A percentile compares a stretch with the other conserved stretches of the same genome.
Conservation (phyloP, 2,888 invertebrate genomes). For the Plagodis dolabraria region DNA sequence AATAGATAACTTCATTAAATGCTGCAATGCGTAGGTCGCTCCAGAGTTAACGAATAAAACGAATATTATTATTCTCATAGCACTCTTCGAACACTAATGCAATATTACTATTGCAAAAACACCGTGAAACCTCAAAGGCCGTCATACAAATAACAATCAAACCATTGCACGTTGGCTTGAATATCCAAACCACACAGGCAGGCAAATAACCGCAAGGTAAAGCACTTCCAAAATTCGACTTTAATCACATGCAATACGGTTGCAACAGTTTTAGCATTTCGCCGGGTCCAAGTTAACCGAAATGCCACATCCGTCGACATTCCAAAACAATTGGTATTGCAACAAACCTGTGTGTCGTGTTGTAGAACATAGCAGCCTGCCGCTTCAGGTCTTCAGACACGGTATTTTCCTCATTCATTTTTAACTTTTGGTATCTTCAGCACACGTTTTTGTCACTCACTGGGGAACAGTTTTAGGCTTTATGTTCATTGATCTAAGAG, state of each 20-base stretch:
- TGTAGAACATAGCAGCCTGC: conserved; percentile 79
- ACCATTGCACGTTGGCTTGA: conserved; percentile 4
- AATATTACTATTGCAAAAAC: conserved; percentile 2
- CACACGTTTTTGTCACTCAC: not conserved
- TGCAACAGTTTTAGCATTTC: conserved; percentile 6
- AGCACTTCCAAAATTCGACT: conserved; percentile 16
- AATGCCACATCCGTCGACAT: conserved; percentile 47
- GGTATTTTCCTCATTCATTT: conserved; percentile 74
- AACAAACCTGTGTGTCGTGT: conserved; percentile 76
- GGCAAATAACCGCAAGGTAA: not conserved
- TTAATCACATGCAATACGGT: conserved; percentile 21
- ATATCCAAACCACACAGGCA: conserved; percentile 6
- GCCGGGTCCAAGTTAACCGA: conserved; percentile 21
- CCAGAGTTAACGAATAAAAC: no score
- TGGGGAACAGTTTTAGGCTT: conserved; percentile 24
- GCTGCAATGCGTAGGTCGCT: no score
- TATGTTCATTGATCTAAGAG: conserved; percentile 36
- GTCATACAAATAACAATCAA: conserved; percentile 18
- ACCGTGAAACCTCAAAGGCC: conserved; percentile 13
- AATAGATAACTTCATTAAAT: no score
- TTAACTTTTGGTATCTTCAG: no score
- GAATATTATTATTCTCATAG: no score
- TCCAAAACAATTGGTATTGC: conserved; percentile 40
- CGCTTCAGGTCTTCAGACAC: conserved; percentile 75
- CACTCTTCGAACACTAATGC: no score